Conservation (phyloP, 2,797 vertebrate genomes). For the Micropoecilia bifurca region DNA sequence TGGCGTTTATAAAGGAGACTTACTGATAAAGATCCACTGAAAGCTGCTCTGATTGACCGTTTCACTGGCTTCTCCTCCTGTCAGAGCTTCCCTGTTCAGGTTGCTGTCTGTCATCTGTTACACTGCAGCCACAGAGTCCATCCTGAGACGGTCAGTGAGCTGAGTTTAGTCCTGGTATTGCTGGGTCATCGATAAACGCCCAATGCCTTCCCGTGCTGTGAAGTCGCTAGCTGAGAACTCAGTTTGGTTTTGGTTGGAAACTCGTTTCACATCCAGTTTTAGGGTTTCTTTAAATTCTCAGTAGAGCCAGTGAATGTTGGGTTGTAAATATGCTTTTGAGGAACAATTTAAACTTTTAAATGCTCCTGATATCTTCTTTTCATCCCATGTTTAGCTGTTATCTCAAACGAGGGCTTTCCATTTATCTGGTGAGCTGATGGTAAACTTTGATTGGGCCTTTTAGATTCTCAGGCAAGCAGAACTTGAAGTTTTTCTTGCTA, state of each 20-base stretch:
- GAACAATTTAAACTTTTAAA: neutral
- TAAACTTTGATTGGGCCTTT: neutral
- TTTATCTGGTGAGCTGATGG: neutral
- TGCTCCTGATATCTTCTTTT: neutral
- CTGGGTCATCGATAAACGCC: constrained; percentile 48
- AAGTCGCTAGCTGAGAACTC: constrained; percentile 27
- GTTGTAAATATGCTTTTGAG: neutral
- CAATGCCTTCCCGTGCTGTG: constrained; percentile 22
- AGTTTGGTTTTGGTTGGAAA: constrained; percentile 15
- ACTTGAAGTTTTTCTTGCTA: neutral
- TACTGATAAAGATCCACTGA: constrained; percentile 7
- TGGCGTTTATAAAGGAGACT: constrained; percentile 4
- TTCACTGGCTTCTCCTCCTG: constrained; percentile 6
- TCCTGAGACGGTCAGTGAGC: constrained; percentile 28
- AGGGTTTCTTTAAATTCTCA: neutral
- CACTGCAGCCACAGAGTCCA: neutral
- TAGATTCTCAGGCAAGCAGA: neutral
- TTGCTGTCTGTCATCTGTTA: constrained; percentile 23
- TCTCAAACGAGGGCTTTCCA: neutral
- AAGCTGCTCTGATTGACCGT: constrained; percentile 4
- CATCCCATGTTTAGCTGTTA: neutral
- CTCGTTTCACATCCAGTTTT: neutral
- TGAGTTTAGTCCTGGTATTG: constrained; percentile 32
- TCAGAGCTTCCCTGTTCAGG: neutral
- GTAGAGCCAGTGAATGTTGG: neutral